These are phyloP conservation scores for Symphodus melops DNA, from an alignment of 2,113 vertebrate species.

Conservation along the genomic window DNA sequence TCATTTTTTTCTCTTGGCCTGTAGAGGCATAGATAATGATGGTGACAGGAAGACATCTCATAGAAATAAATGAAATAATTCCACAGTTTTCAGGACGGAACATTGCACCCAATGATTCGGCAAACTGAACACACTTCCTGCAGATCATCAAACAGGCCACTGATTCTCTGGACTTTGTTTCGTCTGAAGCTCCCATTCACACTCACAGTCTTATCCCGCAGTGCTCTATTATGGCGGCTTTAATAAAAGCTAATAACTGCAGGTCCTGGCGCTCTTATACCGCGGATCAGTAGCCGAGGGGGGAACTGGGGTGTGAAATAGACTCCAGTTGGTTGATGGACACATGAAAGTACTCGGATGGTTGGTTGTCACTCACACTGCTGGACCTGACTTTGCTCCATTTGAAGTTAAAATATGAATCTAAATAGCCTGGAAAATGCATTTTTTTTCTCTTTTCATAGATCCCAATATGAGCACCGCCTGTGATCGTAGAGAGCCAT, in stretches of 20 bases:
- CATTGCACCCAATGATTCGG: constrained; percentile 4
- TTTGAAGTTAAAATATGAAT: constrained; percentile 62
- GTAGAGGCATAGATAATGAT: no score
- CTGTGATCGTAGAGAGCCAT: constrained; percentile 40
- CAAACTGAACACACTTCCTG: not conserved
- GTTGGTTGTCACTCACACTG: constrained; percentile 63
- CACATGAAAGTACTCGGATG: constrained; percentile 65
- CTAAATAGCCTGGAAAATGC: constrained; percentile 71
- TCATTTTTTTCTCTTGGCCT: no score
- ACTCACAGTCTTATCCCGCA: constrained; percentile 42
- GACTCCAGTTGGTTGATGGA: constrained; percentile 71
- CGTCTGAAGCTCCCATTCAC: constrained; percentile 36
- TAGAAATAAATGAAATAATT: not conserved
- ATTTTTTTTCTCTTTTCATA: constrained; percentile 30
- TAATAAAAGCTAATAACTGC: constrained; percentile 59
- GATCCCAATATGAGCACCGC: constrained; percentile 40
- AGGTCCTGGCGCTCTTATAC: constrained; percentile 31
- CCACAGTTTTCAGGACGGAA: not conserved
- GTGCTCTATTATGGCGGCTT: constrained; percentile 47
- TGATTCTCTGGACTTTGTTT: constrained; percentile 39
- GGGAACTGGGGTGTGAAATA: constrained; percentile 78
- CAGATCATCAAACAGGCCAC: constrained; percentile 22
- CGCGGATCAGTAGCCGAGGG: constrained; percentile 66
- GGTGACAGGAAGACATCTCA: not conserved
- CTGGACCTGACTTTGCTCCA: constrained; percentile 55